phyloP scores from a whole-genome alignment of 2,113 vertebrate species.

The Channa maculata region DNA sequence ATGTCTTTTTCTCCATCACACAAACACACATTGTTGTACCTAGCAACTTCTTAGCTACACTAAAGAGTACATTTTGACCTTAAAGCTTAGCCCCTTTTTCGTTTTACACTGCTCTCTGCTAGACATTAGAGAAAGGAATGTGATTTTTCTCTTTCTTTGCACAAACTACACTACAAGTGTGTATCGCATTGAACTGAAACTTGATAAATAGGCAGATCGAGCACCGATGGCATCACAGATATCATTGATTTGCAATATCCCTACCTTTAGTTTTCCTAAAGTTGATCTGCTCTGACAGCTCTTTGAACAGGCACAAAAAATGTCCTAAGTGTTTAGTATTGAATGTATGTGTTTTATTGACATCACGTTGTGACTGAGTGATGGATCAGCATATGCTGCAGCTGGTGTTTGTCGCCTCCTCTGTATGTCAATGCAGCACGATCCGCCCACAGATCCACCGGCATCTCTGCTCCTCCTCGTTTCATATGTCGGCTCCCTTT shows the following conservation, averaged over 20 bases:
- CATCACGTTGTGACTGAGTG: slow-evolving; percentile 36
- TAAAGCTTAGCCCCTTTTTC: slow-evolving; percentile 26
- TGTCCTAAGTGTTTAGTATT: neutral
- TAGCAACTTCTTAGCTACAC: slow-evolving; percentile 8
- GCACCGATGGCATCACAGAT: neutral
- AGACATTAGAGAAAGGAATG: neutral
- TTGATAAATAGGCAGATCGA: neutral
- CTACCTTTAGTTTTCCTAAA: neutral
- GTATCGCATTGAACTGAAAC: neutral
- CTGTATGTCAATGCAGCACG: slow-evolving; percentile 49
- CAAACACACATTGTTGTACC: slow-evolving; percentile 12
- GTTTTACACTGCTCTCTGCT: slow-evolving; percentile 8
- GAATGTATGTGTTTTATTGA: slow-evolving; percentile 28
- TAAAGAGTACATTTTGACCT: slow-evolving; percentile 48
- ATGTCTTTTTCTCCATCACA: neutral
- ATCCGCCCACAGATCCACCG: slow-evolving; percentile 56
- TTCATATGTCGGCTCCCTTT: slow-evolving; percentile 57
- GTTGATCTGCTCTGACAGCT: slow-evolving; percentile 14
- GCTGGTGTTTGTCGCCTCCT: slow-evolving; percentile 30
- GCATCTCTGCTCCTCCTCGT: slow-evolving; percentile 56
- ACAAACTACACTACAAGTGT: neutral
- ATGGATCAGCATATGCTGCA: slow-evolving; percentile 19
- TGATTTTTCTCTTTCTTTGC: neutral
- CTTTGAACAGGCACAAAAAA: slow-evolving; percentile 37
- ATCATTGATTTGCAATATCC: neutral